Percentiles rank a stretch among this genome's conserved stretches.
phyloP scores from a whole-genome alignment of 2,113 vertebrate genomes.

The Leptocoma aspasia region DNA sequence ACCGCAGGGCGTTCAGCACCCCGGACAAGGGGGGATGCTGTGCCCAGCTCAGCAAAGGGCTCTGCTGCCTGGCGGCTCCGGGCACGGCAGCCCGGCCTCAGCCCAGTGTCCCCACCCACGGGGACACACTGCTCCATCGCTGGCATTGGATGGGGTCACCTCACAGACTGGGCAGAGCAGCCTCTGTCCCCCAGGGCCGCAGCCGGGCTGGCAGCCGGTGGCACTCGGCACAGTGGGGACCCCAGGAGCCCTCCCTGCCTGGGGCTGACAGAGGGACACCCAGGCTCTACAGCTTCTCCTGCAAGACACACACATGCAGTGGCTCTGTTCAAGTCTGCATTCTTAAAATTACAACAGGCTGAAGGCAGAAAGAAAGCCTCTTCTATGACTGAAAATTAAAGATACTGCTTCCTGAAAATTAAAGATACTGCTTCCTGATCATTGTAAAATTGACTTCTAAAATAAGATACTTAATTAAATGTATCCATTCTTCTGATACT shows the following conservation, averaged over 20 bases:
- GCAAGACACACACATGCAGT: background rate
- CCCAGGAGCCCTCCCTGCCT: background rate
- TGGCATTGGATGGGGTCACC: accelerated
- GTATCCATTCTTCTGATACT: conserved; percentile 42
- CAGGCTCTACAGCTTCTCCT: background rate
- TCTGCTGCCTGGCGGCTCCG: accelerated
- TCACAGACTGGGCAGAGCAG: accelerated
- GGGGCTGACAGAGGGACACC: background rate
- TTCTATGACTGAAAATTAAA: conserved; percentile 27
- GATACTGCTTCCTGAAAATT: conserved; percentile 41
- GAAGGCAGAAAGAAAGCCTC: background rate
- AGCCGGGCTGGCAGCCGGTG: background rate
- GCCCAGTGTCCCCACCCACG: accelerated
- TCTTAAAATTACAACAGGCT: background rate
- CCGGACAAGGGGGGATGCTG: accelerated
- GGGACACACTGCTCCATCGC: accelerated
- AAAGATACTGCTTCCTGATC: conserved; percentile 33
- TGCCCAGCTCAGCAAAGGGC: background rate
- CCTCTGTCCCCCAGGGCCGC: background rate
- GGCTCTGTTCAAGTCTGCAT: background rate
- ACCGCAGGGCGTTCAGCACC: accelerated
- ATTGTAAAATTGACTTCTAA: conserved; percentile 36
- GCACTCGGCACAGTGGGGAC: accelerated
- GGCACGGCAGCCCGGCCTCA: accelerated
- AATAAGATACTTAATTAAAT: conserved; percentile 64